These are phyloP conservation scores for Diachasma alloeum DNA, from an alignment of 1,140 invertebrate genomes.

Conservation along the genomic window DNA sequence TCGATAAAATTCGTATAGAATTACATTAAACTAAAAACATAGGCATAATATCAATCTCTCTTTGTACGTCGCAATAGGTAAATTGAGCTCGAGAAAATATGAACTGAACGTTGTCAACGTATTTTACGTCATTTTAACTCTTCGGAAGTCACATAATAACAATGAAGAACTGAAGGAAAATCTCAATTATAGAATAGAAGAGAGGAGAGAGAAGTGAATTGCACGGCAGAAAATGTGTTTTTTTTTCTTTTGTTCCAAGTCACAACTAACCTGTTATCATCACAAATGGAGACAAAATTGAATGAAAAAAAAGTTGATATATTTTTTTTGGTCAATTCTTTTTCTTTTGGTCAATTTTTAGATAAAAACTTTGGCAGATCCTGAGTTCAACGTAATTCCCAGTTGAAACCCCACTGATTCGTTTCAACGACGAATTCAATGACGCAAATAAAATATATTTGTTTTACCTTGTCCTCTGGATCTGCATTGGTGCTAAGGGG, in stretches of 20 bases:
- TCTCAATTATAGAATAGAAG: constrained; percentile 12
- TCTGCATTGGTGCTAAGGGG: constrained; percentile 6
- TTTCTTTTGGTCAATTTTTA: background rate
- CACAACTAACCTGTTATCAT: background rate
- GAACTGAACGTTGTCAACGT: constrained; percentile 5
- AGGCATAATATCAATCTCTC: constrained; percentile 45
- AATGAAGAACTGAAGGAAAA: constrained; percentile 7
- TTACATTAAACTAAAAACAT: constrained; percentile 24
- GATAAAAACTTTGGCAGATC: background rate
- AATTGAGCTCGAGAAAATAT: constrained; percentile 53
- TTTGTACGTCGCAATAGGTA: constrained; percentile 63
- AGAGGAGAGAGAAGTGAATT: background rate
- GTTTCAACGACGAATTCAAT: background rate
- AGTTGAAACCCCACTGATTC: background rate
- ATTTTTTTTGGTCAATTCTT: background rate
- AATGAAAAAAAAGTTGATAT: background rate
- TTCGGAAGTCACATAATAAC: constrained; percentile 58
- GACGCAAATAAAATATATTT: background rate
- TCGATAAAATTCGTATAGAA: constrained; percentile 42
- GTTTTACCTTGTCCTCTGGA: constrained; percentile 5
- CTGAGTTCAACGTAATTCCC: background rate
- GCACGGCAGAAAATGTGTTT: background rate
- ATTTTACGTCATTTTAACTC: constrained; percentile 15
- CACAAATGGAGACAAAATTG: background rate
- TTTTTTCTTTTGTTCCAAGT: background rate